These are phyloP conservation scores for Glyptemys insculpta DNA, from an alignment of 2,797 vertebrate genomes.

Conservation along the genomic window DNA sequence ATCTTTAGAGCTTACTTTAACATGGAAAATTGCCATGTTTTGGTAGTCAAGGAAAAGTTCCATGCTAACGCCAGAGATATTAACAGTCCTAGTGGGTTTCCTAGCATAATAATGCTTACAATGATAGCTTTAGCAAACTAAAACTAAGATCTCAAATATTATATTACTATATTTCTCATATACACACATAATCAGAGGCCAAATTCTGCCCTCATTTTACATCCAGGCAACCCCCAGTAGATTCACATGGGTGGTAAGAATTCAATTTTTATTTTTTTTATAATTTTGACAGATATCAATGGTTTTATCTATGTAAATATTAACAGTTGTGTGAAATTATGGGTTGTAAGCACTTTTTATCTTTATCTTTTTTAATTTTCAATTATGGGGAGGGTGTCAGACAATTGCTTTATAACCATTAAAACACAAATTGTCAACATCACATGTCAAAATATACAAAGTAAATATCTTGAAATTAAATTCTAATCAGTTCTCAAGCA, in stretches of 20 bases:
- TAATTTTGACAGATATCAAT: too few relatives aligned
- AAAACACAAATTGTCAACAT: not conserved
- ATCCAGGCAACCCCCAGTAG: not conserved
- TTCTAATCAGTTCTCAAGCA: not conserved
- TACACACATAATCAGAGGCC: not conserved
- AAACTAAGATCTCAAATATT: not conserved
- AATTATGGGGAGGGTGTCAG: too few relatives aligned
- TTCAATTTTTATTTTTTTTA: too few relatives aligned
- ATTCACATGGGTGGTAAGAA: not conserved
- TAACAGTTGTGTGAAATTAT: too few relatives aligned
- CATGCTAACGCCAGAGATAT: not conserved
- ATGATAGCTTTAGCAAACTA: not conserved
- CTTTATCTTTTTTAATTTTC: too few relatives aligned
- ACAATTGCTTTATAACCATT: too few relatives aligned
- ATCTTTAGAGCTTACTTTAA: not conserved
- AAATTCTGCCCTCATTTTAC: not conserved
- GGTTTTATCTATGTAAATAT: too few relatives aligned
- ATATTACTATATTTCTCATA: too few relatives aligned
- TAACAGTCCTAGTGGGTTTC: not conserved
- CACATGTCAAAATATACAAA: not conserved
- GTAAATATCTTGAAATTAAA: not conserved
- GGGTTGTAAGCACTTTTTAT: too few relatives aligned
- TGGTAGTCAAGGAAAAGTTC: not conserved
- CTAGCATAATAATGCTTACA: not conserved
- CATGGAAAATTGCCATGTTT: not conserved